phyloP scores from a whole-genome alignment of 2,113 vertebrate species.

The mouse (Mus musculus) region GRCm39 chr5:9329001-9329500 shows the following conservation, averaged over 20 bases:
- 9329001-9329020: too few relatives aligned
- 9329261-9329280: slow-evolving; percentile 67
- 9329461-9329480: slow-evolving; percentile 65
- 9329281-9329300: slow-evolving; percentile 58
- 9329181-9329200: background rate
- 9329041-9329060: too few relatives aligned
- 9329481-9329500: slow-evolving; percentile 61
- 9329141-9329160: background rate
- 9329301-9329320: slow-evolving; percentile 67
- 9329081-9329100: too few relatives aligned
- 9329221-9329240: background rate
- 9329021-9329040: too few relatives aligned
- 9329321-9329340: slow-evolving; percentile 66
- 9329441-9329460: slow-evolving; percentile 70
- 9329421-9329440: slow-evolving; percentile 50
- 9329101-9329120: too few relatives aligned
- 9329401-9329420: slow-evolving; percentile 19
- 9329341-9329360: slow-evolving; percentile 35
- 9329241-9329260: background rate
- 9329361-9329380: slow-evolving; percentile 54
- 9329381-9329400: slow-evolving; percentile 59
- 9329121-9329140: background rate
- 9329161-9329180: background rate
- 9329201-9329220: background rate
- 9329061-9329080: too few relatives aligned